Evolutionary conservation across 2,888 invertebrate species (phyloP), one percentile per base, ranked within the genome.

Genomic region (Drosophila conformis): DNA sequence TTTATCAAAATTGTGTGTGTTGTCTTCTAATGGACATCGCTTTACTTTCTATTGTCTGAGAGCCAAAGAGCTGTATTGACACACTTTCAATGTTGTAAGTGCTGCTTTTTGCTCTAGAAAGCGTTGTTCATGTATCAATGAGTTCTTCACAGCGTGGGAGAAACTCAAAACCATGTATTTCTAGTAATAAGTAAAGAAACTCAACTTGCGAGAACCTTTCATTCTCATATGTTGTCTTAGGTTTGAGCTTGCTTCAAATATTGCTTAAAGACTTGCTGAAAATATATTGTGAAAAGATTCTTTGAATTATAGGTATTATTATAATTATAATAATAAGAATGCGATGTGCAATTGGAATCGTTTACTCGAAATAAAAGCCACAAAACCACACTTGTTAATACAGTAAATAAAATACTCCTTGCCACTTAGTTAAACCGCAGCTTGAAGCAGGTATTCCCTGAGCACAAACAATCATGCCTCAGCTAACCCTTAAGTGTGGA

Each of bases 21-120:
- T 78, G 67, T 76, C 69, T 72, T 83, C 76, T 76, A 88, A 80
- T 83, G 81, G 83, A 76, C 54, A 76, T 67, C 78, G 58, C 88
- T 85, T 83, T 71, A 87, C 88, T 84, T 84, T 84, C 83, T 74
- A 80, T 88, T 84, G 83, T 85, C 73, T 70, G 82, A 18, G 54
- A 11, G 54, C 54, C 52, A 31, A 60, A 76, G 82, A 53, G 72
- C 61, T 56, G 58, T 63, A 60, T 68, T 70, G 83, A 80, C 86
- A 83, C 59, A 27, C 42, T 27, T 58, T 54, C 27, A 18, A 27
- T 40, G 54, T 15, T 40, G 48, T 35, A 57, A 76, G 54, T 76
- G 73, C 29, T 48, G 51, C 58, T 38, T 61, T 38, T 38, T 66
- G 61, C 48, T 35, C 62, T 67, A 60, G 59, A 79, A 62, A 60